Evolutionary conservation across 2,888 invertebrate species (phyloP).

Genomic region (Agrilus cyanescens): DNA sequence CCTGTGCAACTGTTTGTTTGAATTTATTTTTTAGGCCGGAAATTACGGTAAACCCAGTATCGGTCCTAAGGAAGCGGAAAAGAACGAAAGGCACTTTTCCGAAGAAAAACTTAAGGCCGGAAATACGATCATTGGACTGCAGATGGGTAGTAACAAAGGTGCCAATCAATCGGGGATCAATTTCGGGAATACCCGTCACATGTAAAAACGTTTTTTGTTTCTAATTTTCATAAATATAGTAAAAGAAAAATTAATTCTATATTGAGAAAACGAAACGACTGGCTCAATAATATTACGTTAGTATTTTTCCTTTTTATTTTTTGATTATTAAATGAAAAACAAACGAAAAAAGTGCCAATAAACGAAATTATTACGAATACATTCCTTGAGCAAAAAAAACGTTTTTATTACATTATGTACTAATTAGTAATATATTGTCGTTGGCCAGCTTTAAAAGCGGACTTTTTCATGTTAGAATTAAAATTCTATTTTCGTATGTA

Average conservation of each 20-base stretch:
- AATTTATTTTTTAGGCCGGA: conserved; percentile 46
- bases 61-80: conserved; percentile 94
- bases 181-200: conserved; percentile 94
- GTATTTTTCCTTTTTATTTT: no score
- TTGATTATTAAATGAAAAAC: no score
- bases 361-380: no score
- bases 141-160: conserved; percentile 96
- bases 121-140: conserved; percentile 84
- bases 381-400: no score
- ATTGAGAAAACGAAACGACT: no score
- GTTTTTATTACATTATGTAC: no score
- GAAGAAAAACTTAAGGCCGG: conserved; percentile 91
- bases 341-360: no score
- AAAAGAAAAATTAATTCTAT: no score
- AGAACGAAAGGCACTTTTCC: conserved; percentile 85
- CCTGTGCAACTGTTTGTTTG: not conserved
- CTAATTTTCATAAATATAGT: not conserved
- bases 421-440: not conserved
- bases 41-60: conserved; percentile 77
- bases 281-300: no score
- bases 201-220: conserved; percentile 46
- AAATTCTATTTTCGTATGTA: not conserved
- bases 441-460: not conserved
- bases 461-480: not conserved
- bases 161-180: conserved; percentile 94